Percentiles rank a stretch among this genome's conserved stretches.
Evolutionary conservation across 2,113 vertebrate species (phyloP).

Genomic region (Myiozetetes cayanensis): DNA sequence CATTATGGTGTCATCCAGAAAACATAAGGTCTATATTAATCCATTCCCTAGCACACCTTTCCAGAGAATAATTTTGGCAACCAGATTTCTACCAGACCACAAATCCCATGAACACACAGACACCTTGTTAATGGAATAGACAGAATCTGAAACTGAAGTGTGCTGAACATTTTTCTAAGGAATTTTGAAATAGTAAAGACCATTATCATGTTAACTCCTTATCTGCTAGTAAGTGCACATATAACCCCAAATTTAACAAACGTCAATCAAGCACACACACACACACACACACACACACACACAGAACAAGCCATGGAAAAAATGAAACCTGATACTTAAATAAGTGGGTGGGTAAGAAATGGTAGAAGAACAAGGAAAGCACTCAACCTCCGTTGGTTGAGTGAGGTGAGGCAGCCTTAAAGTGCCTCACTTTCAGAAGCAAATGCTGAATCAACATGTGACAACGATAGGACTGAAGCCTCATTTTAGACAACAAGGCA

Average conservation of each 20-base stretch:
- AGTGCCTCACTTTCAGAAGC: not conserved
- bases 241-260: not conserved
- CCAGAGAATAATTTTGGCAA: not conserved
- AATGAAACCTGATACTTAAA: not conserved
- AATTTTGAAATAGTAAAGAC: not conserved
- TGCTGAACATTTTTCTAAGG: not conserved
- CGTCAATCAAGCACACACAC: not conserved
- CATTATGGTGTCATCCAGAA: not conserved
- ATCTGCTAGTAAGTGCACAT: not conserved
- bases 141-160: not conserved
- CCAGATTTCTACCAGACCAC: not conserved
- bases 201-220: not conserved
- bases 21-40: not conserved
- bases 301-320: not conserved
- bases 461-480: not conserved
- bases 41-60: not conserved
- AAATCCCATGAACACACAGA: not conserved
- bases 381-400: not conserved
- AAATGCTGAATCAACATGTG: not conserved
- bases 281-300: not conserved
- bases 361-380: not conserved
- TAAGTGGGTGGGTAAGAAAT: not conserved
- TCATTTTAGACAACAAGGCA: accelerated
- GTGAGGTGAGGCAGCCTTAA: not conserved
- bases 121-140: not conserved